Base-by-base conservation (phyloP, 1,140 invertebrate genomes). In the Colletes latitarsis region DNA sequence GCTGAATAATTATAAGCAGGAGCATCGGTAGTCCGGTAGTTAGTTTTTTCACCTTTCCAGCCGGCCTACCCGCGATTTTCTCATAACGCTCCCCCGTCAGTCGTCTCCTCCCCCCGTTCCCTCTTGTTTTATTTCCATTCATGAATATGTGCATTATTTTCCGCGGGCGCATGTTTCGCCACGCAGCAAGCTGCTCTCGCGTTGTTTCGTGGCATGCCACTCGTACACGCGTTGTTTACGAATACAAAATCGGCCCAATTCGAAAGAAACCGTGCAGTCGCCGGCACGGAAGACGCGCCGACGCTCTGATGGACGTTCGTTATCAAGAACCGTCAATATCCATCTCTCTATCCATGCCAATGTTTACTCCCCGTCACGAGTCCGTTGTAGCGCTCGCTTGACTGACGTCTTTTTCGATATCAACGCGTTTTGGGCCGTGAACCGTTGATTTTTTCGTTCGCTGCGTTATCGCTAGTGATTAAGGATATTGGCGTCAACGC, bases 111-210 rank as follows among this genome's bases (percentile, higher is more conserved):
- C 17, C 30, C 30, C 71, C 52, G 60, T 55, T n/a, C 39, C 17
- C 19, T 60, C 15, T 14, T 39, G 19, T 17, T 53, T 14, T 62
- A 76, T 79, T 78, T 71, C 58, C 60, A 82, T 82, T 49, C 19
- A 85, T 86, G 84, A 82, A 86, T 86, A 86, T 85, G 78, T 74
- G 71, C 69, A 77, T 77, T 77, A 60, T 76, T 69, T 43, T 14
- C 21, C 53, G 8, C 49, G 53, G 6, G 15, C 77, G 49, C 60
- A 53, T 72, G 82, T 84, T 84, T 70, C 69, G 21, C 57, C 67
- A 49, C 69, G 39, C n/a, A 19, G 60, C 17, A 41, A 70, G n/a
- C 58, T 57, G 52, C 41, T 30, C n/a, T 43, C 66, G 57, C 49
- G 14, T 9, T 30, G 15, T 9, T 15, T 4, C n/a, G 15, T 53